These are phyloP conservation scores for Cremastinae sp. DNA, from an alignment of 2,888 invertebrate genomes.

Conservation along the genomic window DNA sequence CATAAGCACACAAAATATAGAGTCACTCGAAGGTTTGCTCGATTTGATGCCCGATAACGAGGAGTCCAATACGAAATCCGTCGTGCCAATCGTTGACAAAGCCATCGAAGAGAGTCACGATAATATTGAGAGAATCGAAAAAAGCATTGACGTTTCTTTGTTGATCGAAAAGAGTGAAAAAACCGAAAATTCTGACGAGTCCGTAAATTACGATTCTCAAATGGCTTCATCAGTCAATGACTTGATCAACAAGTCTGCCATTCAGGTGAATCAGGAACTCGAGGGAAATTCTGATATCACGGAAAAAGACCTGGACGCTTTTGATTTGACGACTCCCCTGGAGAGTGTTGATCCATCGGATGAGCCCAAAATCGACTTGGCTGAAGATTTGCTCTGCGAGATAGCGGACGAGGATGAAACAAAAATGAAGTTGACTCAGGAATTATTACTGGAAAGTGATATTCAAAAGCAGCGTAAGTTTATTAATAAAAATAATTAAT, in stretches of 20 bases:
- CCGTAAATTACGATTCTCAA: slow-evolving; percentile 21
- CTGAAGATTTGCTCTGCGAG: slow-evolving; percentile 51
- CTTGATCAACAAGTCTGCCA: slow-evolving; percentile 31
- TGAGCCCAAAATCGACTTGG: slow-evolving; percentile 54
- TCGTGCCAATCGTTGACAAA: slow-evolving; percentile 52
- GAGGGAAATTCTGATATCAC: slow-evolving; percentile 26
- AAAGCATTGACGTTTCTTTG: slow-evolving; percentile 64
- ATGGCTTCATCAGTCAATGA: slow-evolving; percentile 53
- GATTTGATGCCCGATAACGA: slow-evolving; percentile 63
- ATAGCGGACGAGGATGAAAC: slow-evolving; percentile 48
- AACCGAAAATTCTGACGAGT: slow-evolving; percentile 7
- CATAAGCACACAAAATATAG: slow-evolving; percentile 63
- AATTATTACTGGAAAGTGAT: slow-evolving; percentile 48
- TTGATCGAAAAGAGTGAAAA: slow-evolving; percentile 62
- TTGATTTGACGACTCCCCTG: slow-evolving; percentile 37
- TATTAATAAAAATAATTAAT: too few relatives aligned
- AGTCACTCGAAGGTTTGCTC: slow-evolving; percentile 66
- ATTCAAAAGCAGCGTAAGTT: slow-evolving; percentile 42
- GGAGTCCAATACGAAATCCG: slow-evolving; percentile 47
- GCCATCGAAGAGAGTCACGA: slow-evolving; percentile 37
- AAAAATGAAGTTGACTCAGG: slow-evolving; percentile 55
- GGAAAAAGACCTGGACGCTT: slow-evolving; percentile 50
- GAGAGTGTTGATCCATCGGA: slow-evolving; percentile 41
- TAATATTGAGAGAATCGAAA: slow-evolving; percentile 57
- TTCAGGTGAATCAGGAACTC: slow-evolving; percentile 8